A percentile compares a stretch with the other conserved stretches of the same genome.
These are phyloP conservation scores for Drosophila sturtevanti DNA, from an alignment of 1,140 invertebrate genomes.

Conservation along the genomic window DNA sequence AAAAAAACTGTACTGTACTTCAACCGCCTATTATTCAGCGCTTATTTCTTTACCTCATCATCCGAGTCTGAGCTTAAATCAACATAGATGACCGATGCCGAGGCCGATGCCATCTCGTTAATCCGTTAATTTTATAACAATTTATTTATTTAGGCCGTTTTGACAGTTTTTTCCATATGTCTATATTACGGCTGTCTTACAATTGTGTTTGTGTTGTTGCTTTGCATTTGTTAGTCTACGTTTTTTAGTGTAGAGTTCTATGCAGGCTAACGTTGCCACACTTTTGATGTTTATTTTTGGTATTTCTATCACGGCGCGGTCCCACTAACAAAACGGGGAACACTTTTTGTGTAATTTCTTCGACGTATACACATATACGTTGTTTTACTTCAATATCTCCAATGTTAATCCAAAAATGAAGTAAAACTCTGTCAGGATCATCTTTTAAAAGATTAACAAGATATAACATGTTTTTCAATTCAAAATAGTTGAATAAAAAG, in stretches of 20 bases:
- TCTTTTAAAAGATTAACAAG: too few relatives aligned
- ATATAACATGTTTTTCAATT: too few relatives aligned
- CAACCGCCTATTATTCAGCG: constrained; percentile 33
- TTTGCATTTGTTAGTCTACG: constrained; percentile 56
- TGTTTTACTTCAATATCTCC: neutral
- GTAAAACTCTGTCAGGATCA: too few relatives aligned
- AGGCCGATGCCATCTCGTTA: neutral
- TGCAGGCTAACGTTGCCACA: constrained; percentile 25
- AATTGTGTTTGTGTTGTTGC: constrained; percentile 48
- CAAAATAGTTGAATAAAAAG: too few relatives aligned
- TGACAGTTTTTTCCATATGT: constrained; percentile 11
- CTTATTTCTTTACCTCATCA: constrained; percentile 61
- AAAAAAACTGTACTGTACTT: constrained; percentile 77
- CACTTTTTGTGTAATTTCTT: too few relatives aligned
- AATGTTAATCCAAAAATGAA: too few relatives aligned
- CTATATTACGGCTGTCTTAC: constrained; percentile 20
- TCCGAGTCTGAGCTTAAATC: constrained; percentile 68
- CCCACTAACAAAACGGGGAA: neutral
- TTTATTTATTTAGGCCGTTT: neutral
- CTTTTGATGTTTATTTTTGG: constrained; percentile 10
- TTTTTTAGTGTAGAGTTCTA: constrained; percentile 41
- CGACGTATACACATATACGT: neutral
- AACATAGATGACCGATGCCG: constrained; percentile 65
- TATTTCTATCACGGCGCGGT: constrained; percentile 19
- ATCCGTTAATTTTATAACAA: neutral